A percentile compares a stretch with the other conserved stretches of the same genome.
phyloP scores from a whole-genome alignment of 1,140 invertebrate species.

The Calosoma granatense region DNA sequence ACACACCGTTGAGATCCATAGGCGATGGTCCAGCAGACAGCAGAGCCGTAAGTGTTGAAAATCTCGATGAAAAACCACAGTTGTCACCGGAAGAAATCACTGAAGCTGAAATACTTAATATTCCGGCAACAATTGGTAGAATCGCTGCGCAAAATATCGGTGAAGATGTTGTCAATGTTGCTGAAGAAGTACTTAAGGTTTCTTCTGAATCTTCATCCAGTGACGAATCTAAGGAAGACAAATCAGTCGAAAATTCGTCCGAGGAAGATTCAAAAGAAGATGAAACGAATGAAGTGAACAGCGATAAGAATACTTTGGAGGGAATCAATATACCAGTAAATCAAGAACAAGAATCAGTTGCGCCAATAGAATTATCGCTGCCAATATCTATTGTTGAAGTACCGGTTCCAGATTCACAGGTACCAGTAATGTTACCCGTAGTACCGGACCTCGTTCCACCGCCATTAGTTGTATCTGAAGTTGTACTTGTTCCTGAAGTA shows the following conservation, averaged over 20 bases:
- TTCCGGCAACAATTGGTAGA: background rate
- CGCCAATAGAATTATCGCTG: no score
- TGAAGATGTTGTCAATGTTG: background rate
- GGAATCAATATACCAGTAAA: no score
- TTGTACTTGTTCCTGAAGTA: background rate
- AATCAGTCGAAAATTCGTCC: background rate
- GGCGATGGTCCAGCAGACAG: background rate
- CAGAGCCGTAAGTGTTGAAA: conserved; percentile 7
- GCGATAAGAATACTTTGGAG: no score
- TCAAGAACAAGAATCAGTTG: no score
- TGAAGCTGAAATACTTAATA: background rate
- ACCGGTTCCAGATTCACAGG: no score
- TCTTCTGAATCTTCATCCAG: background rate
- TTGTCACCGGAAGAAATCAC: conserved; percentile 6
- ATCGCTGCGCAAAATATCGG: no score
- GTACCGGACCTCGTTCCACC: no score
- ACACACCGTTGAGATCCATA: conserved; percentile 2
- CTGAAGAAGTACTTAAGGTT: conserved; percentile 7
- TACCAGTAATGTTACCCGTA: no score
- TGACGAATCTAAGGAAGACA: background rate
- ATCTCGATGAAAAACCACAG: conserved; percentile 16
- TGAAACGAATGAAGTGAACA: conserved; percentile 11
- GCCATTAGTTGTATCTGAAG: background rate
- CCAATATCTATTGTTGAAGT: no score
- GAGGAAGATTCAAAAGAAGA: conserved; percentile 13